Evolutionary conservation across 2,113 vertebrate genomes (phyloP), one percentile per base, ranked within the genome.

Genomic region (Panthera uncia): DNA sequence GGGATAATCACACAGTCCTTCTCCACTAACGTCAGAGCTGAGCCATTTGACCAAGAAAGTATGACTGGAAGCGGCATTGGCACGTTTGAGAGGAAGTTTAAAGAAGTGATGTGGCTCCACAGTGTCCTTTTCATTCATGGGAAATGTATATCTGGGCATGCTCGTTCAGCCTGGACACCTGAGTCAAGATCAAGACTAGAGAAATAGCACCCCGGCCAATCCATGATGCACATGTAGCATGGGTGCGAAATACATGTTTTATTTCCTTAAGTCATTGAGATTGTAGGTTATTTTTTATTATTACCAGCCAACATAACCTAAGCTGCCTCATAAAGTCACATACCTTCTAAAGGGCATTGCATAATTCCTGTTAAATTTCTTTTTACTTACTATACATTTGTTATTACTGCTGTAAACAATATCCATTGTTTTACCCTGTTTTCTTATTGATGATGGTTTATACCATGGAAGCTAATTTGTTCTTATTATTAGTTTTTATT

Each of bases 191-290:
- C 4, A n/a, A 48, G n/a, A 38, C 5, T 2, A 82, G 9, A 0
- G 1, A 31, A 29, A 41, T 0, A 36, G 4, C 10, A 12, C 0
- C 6, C 13, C 1, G 2, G 29, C 29, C 7, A 0, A 33, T 48
- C 38, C 29, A 11, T 14, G 50, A 76, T 5, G 5, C 25, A 21
- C 1, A 1, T 29, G 5, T 12, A 71, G 16, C 13, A 9, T 1
- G 11, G 29, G 23, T 29, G 4, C 52, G 84, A 73, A 29, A 36
- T 6, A 13, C 0, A 5, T 10, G 10, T 38, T 89, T 50, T 68
- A 16, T 7, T 78, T 94, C 48, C 41, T 0, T 1, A 38, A 61
- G 3, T 66, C 74, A n/a, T 1, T 8, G 21, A 38, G 27, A 36
- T 14, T 45, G 66, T 23, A 66, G 12, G 5, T 5, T 15, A 0